A percentile compares a stretch with the other conserved stretches of the same genome.
These are phyloP conservation scores for Hypanus sabinus DNA, from an alignment of 2,113 vertebrate genomes.

Conservation along the genomic window DNA sequence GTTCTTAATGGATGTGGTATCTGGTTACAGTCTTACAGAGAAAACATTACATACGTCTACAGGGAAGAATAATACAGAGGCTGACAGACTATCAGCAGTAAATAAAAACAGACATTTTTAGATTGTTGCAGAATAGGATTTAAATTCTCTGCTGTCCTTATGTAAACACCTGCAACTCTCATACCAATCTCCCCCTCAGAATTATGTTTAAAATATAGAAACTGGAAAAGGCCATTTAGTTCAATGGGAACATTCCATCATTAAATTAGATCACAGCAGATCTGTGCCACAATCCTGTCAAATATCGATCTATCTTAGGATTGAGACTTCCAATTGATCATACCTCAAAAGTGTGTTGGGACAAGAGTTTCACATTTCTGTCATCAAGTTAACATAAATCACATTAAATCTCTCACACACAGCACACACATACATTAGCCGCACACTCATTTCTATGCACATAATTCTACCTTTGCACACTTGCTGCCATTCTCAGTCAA, in stretches of 20 bases:
- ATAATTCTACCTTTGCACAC: neutral
- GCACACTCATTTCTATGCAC: neutral
- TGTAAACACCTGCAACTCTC: neutral
- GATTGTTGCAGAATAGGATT: neutral
- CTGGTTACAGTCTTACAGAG: neutral
- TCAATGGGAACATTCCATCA: neutral
- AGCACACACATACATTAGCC: neutral
- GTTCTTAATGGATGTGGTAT: neutral
- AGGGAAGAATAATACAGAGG: neutral
- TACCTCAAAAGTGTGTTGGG: neutral
- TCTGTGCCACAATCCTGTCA: neutral
- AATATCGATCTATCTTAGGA: neutral
- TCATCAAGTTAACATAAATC: neutral
- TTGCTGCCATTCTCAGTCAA: too few relatives aligned
- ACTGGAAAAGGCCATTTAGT: neutral
- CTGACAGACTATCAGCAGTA: neutral
- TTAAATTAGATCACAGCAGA: neutral
- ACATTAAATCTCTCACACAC: neutral
- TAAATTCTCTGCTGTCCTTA: neutral
- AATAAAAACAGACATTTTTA: slow-evolving; percentile 1
- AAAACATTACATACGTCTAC: neutral
- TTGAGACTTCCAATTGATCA: neutral
- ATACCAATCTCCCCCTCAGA: neutral
- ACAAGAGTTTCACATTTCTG: neutral
- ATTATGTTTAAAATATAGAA: neutral